phyloP scores from a whole-genome alignment of 2,113 vertebrate species.

The Mus spicilegus region DNA sequence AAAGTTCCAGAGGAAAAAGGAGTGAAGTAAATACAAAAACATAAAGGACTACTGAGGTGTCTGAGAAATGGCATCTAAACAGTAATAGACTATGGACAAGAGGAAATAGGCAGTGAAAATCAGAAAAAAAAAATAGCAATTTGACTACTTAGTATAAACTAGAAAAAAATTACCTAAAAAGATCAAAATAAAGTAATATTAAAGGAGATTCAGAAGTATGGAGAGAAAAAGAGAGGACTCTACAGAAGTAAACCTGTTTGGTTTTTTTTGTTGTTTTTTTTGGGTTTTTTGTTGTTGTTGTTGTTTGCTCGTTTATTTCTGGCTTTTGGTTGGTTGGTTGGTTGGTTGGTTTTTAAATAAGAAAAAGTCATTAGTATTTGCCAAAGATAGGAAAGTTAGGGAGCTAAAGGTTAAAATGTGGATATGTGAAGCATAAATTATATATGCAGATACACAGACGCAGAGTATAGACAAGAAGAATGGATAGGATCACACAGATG shows the following conservation, averaged over 20 bases:
- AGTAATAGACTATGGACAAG: not conserved
- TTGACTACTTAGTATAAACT: not conserved
- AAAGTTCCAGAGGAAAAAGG: not conserved
- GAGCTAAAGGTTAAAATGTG: not conserved
- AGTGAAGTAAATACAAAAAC: conserved; percentile 13
- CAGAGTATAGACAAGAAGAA: not conserved
- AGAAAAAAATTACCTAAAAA: conserved; percentile 48
- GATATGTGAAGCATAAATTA: not conserved
- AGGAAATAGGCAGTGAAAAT: not conserved
- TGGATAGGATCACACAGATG: not conserved
- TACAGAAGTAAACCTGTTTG: not conserved
- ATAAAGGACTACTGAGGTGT: not conserved
- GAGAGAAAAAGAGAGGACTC: not conserved
- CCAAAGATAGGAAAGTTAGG: not conserved
- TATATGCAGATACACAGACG: not conserved
- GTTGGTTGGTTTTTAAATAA: not conserved
- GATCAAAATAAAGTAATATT: not conserved
- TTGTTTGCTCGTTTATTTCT: not conserved
- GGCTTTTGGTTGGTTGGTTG: too few species aligned
- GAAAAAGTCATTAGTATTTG: not conserved
- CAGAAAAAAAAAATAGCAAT: not conserved
- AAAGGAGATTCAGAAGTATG: not conserved
- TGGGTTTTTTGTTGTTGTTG: not conserved
- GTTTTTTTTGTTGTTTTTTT: not conserved
- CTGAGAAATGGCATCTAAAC: not conserved